phyloP scores from a whole-genome alignment of 2,113 vertebrate species.

The Corythoichthys haematopterus region DNA sequence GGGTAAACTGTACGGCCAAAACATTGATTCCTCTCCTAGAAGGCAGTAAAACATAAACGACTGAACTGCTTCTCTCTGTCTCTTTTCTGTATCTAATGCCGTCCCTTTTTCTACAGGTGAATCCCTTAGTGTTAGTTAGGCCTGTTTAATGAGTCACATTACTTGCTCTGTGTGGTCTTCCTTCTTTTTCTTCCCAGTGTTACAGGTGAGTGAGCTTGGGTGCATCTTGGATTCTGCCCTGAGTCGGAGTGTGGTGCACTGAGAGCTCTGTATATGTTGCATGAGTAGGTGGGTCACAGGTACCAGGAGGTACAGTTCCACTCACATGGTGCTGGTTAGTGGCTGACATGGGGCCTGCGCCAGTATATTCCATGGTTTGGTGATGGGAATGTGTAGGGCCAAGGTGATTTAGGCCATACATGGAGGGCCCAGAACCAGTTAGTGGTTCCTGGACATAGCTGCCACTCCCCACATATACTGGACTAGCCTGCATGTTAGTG shows the following conservation, averaged over 20 bases:
- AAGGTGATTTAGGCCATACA: conserved; percentile 94
- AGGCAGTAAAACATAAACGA: conserved; percentile 55
- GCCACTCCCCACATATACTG: conserved; percentile 85
- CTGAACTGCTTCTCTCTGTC: conserved; percentile 48
- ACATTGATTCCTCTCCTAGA: conserved; percentile 10
- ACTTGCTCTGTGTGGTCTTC: conserved; percentile 32
- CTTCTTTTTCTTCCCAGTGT: conserved; percentile 65
- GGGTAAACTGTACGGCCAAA: conserved; percentile 2
- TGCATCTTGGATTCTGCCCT: conserved; percentile 99
- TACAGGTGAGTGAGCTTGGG: conserved; percentile 99
- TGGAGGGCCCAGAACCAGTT: conserved; percentile 83
- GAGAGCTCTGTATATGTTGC: conserved; percentile 93
- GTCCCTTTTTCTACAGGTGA: conserved; percentile 22
- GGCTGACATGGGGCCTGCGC: conserved; percentile 77
- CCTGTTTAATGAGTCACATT: conserved; percentile 51
- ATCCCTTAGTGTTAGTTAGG: conserved; percentile 39
- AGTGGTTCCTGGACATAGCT: conserved; percentile 87
- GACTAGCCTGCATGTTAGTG: conserved; percentile 85
- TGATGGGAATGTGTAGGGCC: conserved; percentile 75
- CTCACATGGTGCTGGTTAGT: conserved; percentile 82
- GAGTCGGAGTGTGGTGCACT: conserved; percentile 87
- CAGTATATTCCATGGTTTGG: conserved; percentile 94
- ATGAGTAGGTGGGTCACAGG: conserved; percentile 86
- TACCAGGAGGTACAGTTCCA: conserved; percentile 64
- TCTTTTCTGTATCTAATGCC: conserved; percentile 6